Evolutionary conservation across 1,140 invertebrate genomes (phyloP), one percentile per base, ranked within the genome.

Genomic region (Drosophila baimaii): DNA sequence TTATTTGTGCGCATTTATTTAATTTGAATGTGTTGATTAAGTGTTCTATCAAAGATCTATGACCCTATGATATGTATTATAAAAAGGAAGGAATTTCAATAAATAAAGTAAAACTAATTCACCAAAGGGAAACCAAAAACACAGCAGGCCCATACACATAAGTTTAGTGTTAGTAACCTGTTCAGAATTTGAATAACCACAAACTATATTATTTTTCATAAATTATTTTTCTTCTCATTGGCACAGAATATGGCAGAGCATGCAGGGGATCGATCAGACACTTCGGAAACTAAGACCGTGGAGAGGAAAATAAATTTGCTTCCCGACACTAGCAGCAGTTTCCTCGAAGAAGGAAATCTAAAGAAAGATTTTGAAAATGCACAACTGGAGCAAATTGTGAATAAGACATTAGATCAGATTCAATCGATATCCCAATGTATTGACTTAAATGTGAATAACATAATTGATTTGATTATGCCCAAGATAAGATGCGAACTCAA

Each of bases 381-480:
- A n/a, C n/a, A n/a, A 9, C 6, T 83, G 1, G 33, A 56, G 3
- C 8, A 43, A 12, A 69, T 68, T 23, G 66, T 84, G 5, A 4
- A 25, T 2, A 59, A 47, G 2, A 58, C 54, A 0, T 31, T 84
- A 17, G 12, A 44, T 2, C 27, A 77, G 19, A 31, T 84, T 27
- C 19, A 55, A 15, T 17, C 52, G 0, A 29, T 39, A 8, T 19
- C 17, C 13, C 2, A 17, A 0, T 13, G 31, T 7, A 41, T 10
- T 15, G 21, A 51, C 2, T 9, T 25, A 3, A 63, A 66, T 35
- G 10, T 57, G 2, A 27, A 66, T 10, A 19, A 15, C 2, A 2
- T 81, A 2, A 17, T 66, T n/a, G n/a, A 37, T 10, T 6, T 80
- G 17, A 39, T 80, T 7, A 54, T 77, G 56, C 56, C 81, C 3